Conservation (phyloP, 1,140 invertebrate species). For the Drosophila pseudoananassae region DNA sequence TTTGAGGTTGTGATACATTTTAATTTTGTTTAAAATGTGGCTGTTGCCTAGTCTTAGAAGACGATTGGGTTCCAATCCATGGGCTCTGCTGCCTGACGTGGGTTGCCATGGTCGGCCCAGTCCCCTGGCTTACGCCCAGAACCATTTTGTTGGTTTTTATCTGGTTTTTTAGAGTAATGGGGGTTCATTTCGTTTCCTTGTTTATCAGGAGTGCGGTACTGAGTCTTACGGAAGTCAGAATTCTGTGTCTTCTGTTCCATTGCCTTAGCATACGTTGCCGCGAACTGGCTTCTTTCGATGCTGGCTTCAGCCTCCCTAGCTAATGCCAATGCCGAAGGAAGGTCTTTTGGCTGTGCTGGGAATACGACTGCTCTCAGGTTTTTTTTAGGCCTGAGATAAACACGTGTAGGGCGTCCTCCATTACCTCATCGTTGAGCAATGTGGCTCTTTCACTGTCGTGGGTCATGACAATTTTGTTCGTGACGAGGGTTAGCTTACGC, state of each 20-base stretch:
- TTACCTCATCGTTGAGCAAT: too few relatives aligned
- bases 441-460: too few relatives aligned
- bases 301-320: background rate
- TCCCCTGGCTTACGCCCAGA: background rate
- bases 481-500: slow-evolving; percentile 3
- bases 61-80: slow-evolving; percentile 1
- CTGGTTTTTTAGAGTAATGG: background rate
- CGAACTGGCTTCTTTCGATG: background rate
- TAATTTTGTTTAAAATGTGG: background rate
- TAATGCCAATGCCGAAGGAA: background rate
- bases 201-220: slow-evolving; percentile 1
- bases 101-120: too few relatives aligned
- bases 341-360: background rate
- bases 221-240: background rate
- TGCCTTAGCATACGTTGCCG: background rate
- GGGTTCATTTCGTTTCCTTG: slow-evolving; percentile 1
- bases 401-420: background rate
- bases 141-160: slow-evolving; percentile 1
- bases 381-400: slow-evolving; percentile 1
- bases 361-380: background rate
- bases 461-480: slow-evolving; percentile 1
- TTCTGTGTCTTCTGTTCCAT: slow-evolving; percentile 3
- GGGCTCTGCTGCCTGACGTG: too few relatives aligned
- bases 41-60: slow-evolving; percentile 1
- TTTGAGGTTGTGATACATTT: slow-evolving; percentile 1